Evolutionary conservation across 2,888 invertebrate genomes (phyloP).

Genomic region (Chrysina gloriosa): DNA sequence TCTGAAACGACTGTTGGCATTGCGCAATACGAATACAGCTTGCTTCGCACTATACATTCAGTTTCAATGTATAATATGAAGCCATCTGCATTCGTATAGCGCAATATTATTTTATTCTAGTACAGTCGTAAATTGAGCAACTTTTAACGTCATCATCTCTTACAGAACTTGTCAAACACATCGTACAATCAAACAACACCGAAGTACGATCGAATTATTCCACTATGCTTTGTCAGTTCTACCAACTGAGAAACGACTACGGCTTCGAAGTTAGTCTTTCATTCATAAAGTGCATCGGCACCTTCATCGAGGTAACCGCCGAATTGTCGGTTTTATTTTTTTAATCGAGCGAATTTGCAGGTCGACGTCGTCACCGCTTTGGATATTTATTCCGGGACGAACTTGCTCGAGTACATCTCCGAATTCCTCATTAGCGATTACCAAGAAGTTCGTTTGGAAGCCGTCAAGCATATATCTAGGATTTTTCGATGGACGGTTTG

Average conservation of each 20-base stretch:
- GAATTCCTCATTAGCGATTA: constrained; percentile 61
- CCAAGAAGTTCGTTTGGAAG: constrained; percentile 63
- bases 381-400: neutral
- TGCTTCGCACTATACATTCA: too few species aligned
- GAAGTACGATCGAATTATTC: constrained; percentile 1
- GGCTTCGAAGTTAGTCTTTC: constrained; percentile 62
- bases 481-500: constrained; percentile 54
- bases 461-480: constrained; percentile 59
- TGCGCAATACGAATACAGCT: too few species aligned
- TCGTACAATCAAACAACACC: constrained; percentile 45
- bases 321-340: neutral
- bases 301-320: constrained; percentile 59
- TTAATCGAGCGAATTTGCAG: neutral
- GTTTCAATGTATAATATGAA: too few species aligned
- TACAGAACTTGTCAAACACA: constrained; percentile 50
- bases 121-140: too few species aligned
- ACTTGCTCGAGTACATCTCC: neutral
- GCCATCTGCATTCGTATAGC: too few species aligned
- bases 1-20: too few species aligned
- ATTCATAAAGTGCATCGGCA: constrained; percentile 62
- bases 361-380: neutral
- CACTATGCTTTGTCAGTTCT: constrained; percentile 51
- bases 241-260: constrained; percentile 53
- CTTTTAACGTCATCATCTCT: too few species aligned
- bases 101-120: too few species aligned